A percentile compares a stretch with the other conserved stretches of the same genome.
These are phyloP conservation scores for Zaprionus kolodkinae DNA, from an alignment of 1,140 invertebrate genomes.

Conservation along the genomic window DNA sequence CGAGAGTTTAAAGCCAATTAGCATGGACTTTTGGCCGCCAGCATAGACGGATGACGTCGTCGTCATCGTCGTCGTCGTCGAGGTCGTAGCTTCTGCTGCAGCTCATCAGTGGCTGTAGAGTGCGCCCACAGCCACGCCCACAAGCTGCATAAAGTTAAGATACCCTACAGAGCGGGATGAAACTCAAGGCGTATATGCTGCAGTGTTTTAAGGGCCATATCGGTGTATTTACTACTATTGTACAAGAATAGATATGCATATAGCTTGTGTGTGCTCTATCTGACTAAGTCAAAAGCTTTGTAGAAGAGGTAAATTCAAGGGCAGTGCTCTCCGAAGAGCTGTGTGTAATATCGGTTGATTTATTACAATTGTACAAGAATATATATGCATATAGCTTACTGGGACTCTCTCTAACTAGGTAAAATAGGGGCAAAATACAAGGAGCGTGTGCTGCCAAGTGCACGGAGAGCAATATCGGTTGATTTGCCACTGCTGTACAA, in stretches of 20 bases:
- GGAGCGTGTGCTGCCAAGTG: no score
- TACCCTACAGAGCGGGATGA: neutral
- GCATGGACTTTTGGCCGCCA: constrained; percentile 60
- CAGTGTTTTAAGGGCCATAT: no score
- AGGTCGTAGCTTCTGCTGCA: constrained; percentile 17
- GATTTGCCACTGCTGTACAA: neutral
- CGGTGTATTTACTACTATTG: neutral
- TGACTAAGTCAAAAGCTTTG: no score
- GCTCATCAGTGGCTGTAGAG: constrained; percentile 19
- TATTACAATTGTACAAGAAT: neutral
- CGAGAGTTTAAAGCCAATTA: constrained; percentile 63
- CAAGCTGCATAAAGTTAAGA: neutral
- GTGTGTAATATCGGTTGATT: no score
- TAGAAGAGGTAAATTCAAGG: no score
- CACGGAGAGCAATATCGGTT: neutral
- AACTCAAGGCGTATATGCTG: no score
- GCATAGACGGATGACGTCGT: constrained; percentile 38
- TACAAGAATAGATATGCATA: neutral
- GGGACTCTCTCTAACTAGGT: no score
- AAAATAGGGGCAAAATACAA: neutral
- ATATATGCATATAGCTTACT: no score
- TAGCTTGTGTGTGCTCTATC: no score
- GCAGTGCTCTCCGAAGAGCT: no score
- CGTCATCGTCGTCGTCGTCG: no score
- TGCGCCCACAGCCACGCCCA: constrained; percentile 24